Conservation (phyloP, 2,797 vertebrate species). For the Enteromius treurensis region DNA sequence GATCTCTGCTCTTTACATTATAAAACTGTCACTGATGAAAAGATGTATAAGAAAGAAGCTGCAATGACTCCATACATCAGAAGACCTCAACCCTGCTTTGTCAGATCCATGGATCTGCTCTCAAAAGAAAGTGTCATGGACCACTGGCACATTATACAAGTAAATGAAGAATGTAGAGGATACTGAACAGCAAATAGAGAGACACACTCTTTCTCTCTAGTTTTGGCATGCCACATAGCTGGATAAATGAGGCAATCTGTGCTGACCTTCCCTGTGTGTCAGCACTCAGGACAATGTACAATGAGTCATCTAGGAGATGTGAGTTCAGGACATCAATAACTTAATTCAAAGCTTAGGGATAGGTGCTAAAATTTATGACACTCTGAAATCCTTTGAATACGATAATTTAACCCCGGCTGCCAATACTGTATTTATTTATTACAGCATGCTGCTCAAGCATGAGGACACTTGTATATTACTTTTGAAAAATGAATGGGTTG, state of each 20-base stretch:
- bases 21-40: conserved; percentile 49
- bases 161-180: conserved; percentile 39
- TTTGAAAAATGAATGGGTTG: conserved; percentile 15
- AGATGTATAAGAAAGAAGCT: conserved; percentile 45
- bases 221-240: conserved; percentile 27
- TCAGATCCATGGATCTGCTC: conserved; percentile 32
- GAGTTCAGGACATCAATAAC: conserved; percentile 36
- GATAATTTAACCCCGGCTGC: conserved; percentile 9
- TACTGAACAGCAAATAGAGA: conserved; percentile 43
- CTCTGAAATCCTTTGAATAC: conserved; percentile 20
- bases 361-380: conserved; percentile 30
- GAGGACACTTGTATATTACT: conserved; percentile 11
- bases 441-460: background rate
- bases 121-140: conserved; percentile 39
- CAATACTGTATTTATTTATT: conserved; percentile 18
- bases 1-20: conserved; percentile 42
- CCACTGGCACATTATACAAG: conserved; percentile 34
- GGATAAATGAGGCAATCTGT: conserved; percentile 27
- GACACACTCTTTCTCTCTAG: conserved; percentile 25
- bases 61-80: conserved; percentile 44
- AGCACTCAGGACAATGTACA: conserved; percentile 41
- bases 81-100: conserved; percentile 30
- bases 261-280: conserved; percentile 35
- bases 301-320: conserved; percentile 37
- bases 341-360: conserved; percentile 26